Conservation (phyloP, 2,113 vertebrate species). For the Bubo scandiacus region DNA sequence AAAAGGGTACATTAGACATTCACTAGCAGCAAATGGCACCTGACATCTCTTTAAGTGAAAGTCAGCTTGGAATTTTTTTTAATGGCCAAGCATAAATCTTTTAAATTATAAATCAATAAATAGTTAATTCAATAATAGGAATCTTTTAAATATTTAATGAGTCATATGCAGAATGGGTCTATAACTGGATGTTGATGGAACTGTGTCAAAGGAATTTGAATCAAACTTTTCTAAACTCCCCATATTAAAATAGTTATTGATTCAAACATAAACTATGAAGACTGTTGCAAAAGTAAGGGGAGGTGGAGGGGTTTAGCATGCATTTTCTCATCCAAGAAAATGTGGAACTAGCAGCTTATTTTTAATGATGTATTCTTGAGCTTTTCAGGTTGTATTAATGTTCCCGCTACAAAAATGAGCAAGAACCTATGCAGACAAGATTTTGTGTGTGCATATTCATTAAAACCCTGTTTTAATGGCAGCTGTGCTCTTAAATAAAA, state of each 20-base stretch:
- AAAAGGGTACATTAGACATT: slow-evolving; percentile 69
- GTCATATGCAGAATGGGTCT: slow-evolving; percentile 64
- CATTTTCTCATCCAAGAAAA: not conserved
- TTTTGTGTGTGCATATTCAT: not conserved
- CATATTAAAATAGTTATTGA: slow-evolving; percentile 11
- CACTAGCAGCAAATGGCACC: slow-evolving; percentile 76
- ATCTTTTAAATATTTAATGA: slow-evolving; percentile 94
- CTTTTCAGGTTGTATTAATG: not conserved
- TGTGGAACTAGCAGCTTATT: not conserved
- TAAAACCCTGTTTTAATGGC: not conserved
- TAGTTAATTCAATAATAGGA: slow-evolving; percentile 98
- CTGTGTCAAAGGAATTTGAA: slow-evolving; percentile 17
- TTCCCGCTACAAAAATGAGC: not conserved
- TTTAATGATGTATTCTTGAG: not conserved
- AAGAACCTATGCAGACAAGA: not conserved
- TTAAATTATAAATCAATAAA: slow-evolving; percentile 99
- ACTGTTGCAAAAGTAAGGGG: not conserved
- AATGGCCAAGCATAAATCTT: slow-evolving; percentile 88
- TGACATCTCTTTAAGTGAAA: slow-evolving; percentile 78
- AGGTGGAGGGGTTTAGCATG: not conserved
- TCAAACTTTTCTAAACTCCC: slow-evolving; percentile 45
- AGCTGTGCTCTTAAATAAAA: not conserved
- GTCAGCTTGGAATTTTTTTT: slow-evolving; percentile 80
- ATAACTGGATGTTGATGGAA: slow-evolving; percentile 59
- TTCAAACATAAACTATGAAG: slow-evolving; percentile 24